These are phyloP conservation scores for Nesometra sesokonis DNA, from an alignment of 35 echinoderm and acorn worm genomes.

Conservation along the genomic window DNA sequence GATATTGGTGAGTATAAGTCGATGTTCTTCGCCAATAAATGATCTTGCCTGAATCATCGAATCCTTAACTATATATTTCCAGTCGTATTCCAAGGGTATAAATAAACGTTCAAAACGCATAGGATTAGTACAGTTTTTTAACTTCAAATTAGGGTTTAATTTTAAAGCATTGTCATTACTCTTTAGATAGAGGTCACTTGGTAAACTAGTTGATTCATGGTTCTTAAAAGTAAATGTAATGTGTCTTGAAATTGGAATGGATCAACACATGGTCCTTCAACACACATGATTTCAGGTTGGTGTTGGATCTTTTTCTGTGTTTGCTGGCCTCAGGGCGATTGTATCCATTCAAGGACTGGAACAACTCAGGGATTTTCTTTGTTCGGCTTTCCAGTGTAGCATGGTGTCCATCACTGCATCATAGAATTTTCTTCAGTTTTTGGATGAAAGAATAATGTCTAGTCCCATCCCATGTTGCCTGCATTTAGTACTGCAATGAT, in stretches of 20 bases:
- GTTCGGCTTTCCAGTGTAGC: too few species aligned
- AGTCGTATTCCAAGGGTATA: slow-evolving; percentile 22
- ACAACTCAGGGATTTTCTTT: too few species aligned
- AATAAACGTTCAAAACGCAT: slow-evolving; percentile 34
- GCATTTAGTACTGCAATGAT: too few species aligned
- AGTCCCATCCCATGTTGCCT: too few species aligned
- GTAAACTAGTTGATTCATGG: slow-evolving; percentile 53
- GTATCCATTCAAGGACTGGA: too few species aligned
- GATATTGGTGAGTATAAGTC: slow-evolving; percentile 13
- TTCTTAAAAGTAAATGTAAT: slow-evolving; percentile 34
- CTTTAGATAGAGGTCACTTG: slow-evolving; percentile 37
- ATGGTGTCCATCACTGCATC: too few species aligned
- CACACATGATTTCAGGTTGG: too few species aligned
- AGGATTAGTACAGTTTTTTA: slow-evolving; percentile 15
- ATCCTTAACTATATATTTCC: slow-evolving; percentile 25
- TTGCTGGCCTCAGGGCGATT: too few species aligned
- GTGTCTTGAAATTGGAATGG: slow-evolving; percentile 38
- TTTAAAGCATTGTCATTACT: slow-evolving; percentile 18
- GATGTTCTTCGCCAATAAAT: slow-evolving; percentile 42
- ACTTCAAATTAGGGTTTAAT: neutral
- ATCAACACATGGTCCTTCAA: slow-evolving; percentile 38
- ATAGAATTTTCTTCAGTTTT: too few species aligned
- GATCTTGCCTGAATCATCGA: slow-evolving; percentile 36
- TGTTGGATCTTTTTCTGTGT: too few species aligned
- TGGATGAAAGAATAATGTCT: too few species aligned